Evolutionary conservation across 2,888 invertebrate genomes (phyloP).

Genomic region (Apamea anceps): DNA sequence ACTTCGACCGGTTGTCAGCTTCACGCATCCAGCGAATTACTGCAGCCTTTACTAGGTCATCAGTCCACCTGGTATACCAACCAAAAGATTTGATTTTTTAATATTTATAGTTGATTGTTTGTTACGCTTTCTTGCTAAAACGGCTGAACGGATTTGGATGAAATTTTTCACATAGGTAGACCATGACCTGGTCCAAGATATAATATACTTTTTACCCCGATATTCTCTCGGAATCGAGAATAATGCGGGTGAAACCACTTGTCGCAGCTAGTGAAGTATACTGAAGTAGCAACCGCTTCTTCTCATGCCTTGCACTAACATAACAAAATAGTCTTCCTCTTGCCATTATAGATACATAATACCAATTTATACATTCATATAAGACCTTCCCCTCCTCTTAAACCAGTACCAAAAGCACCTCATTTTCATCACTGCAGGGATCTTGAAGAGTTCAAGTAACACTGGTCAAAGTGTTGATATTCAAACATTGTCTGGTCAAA

Average conservation of each 20-base stretch:
- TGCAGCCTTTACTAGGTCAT: background rate
- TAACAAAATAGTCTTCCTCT: conserved; percentile 35
- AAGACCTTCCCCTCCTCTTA: background rate
- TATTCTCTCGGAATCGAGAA: too few species aligned
- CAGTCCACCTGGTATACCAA: background rate
- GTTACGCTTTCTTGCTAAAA: too few species aligned
- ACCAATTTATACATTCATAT: conserved; percentile 15
- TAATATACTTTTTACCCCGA: too few species aligned
- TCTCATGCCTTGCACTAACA: background rate
- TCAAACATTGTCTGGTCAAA: conserved; percentile 18
- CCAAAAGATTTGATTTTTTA: too few species aligned
- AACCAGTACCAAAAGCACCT: background rate
- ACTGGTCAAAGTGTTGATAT: conserved; percentile 26
- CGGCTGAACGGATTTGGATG: too few species aligned
- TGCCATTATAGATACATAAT: conserved; percentile 30
- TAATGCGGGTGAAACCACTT: too few species aligned
- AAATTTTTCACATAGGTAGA: too few species aligned
- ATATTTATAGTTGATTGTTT: too few species aligned
- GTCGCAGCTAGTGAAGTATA: background rate
- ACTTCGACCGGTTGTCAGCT: background rate
- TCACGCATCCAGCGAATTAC: background rate
- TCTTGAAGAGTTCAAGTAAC: conserved; percentile 6
- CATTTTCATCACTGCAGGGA: background rate
- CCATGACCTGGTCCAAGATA: too few species aligned
- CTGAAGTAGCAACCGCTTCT: conserved; percentile 1